These are phyloP conservation scores for Bungarus multicinctus DNA, from an alignment of 2,113 vertebrate genomes.

Conservation along the genomic window DNA sequence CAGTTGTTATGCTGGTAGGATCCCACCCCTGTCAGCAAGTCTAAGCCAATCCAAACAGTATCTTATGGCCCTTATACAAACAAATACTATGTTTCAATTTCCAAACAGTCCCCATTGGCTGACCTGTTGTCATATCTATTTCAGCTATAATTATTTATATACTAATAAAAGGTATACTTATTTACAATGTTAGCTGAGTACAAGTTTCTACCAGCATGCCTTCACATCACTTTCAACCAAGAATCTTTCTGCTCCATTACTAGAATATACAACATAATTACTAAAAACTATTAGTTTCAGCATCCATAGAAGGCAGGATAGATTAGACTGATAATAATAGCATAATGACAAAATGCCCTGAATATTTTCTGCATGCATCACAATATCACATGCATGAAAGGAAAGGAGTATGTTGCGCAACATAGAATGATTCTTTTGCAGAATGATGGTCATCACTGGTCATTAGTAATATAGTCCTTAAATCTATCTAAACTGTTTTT, in stretches of 20 bases:
- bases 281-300: neutral
- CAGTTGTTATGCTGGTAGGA: too few relatives aligned
- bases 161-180: neutral
- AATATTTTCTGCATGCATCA: neutral
- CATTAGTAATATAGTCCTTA: neutral
- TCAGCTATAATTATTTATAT: too few relatives aligned
- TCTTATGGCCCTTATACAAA: too few relatives aligned
- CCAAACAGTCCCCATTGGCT: too few relatives aligned
- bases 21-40: too few relatives aligned
- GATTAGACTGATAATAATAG: neutral
- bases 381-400: neutral
- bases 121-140: too few relatives aligned
- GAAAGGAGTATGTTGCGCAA: neutral
- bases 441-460: neutral
- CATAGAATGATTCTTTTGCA: neutral
- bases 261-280: neutral
- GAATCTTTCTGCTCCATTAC: neutral
- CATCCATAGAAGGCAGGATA: neutral
- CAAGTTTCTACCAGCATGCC: neutral
- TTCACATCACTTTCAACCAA: neutral
- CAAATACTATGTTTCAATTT: too few relatives aligned
- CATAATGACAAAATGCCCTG: neutral
- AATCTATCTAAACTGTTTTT: neutral
- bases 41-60: too few relatives aligned
- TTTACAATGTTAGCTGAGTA: constrained; percentile 28